These are phyloP conservation scores for Luehdorfia chinensis DNA, from an alignment of 1,140 invertebrate genomes.

Conservation along the genomic window DNA sequence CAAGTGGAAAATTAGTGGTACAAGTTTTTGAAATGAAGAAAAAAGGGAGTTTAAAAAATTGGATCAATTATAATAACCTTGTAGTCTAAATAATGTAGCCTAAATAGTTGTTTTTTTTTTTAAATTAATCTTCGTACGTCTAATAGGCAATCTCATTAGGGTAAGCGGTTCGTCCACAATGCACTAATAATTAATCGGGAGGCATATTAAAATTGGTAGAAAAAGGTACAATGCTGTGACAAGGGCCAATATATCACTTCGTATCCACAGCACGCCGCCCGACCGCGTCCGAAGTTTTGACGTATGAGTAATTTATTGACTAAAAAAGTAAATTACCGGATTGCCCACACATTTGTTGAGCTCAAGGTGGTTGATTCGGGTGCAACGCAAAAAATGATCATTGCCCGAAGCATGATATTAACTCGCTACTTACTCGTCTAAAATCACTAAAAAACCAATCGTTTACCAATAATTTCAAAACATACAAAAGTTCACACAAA, in stretches of 20 bases:
- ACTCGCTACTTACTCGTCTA: conserved; percentile 48
- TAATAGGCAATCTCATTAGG: conserved; percentile 37
- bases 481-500: conserved; percentile 1
- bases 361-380: conserved; percentile 69
- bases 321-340: conserved; percentile 75
- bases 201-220: conserved; percentile 59
- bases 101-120: too few relatives aligned
- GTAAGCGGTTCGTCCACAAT: conserved; percentile 45
- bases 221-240: conserved; percentile 62
- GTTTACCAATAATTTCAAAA: conserved; percentile 8
- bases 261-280: conserved; percentile 29
- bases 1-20: too few relatives aligned
- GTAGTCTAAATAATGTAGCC: too few relatives aligned
- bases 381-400: conserved; percentile 68
- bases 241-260: conserved; percentile 71
- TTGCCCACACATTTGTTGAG: conserved; percentile 69
- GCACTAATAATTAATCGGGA: conserved; percentile 57
- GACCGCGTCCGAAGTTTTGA: conserved; percentile 64
- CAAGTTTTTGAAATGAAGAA: too few relatives aligned
- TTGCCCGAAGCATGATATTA: conserved; percentile 46
- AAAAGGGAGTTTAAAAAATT: too few relatives aligned
- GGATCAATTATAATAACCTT: too few relatives aligned
- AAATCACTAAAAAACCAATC: conserved; percentile 22
- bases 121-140: conserved; percentile 12
- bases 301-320: conserved; percentile 74